A percentile compares a stretch with the other conserved stretches of the same genome.
Evolutionary conservation across 2,113 vertebrate genomes (phyloP).

Genomic region (Fregetta grallaria): DNA sequence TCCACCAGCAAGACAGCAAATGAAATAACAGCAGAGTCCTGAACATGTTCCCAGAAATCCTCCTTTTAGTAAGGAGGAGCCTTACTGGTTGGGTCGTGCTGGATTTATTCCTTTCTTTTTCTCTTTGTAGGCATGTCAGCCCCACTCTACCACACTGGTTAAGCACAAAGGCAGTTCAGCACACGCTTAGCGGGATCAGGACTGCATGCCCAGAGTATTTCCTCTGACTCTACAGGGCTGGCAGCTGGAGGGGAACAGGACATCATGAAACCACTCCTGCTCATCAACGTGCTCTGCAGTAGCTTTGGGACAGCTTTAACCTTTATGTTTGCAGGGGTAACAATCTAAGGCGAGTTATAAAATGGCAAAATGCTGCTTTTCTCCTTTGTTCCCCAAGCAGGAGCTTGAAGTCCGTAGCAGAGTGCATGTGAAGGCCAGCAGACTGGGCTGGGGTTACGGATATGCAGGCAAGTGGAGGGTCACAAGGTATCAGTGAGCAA

Average conservation of each 20-base stretch:
- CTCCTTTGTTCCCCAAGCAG: neutral
- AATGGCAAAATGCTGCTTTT: neutral
- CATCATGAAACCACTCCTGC: neutral
- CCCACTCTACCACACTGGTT: neutral
- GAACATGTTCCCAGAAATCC: neutral
- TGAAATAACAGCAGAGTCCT: constrained; percentile 1
- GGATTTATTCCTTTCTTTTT: neutral
- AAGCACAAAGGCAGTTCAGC: neutral
- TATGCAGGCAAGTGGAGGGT: neutral
- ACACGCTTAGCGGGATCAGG: neutral
- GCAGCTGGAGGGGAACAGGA: neutral
- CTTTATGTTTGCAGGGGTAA: neutral
- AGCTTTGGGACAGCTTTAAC: neutral
- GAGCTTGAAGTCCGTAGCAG: fast-evolving
- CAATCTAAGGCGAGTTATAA: neutral
- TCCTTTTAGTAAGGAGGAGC: neutral
- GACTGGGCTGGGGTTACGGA: no score
- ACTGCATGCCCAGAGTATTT: neutral
- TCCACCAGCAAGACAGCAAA: neutral
- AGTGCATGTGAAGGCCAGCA: neutral
- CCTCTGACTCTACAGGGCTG: neutral
- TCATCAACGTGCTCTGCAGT: neutral
- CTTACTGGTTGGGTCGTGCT: neutral
- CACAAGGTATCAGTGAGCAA: neutral
- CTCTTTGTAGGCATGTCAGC: neutral